Base-by-base conservation (phyloP, 1,140 invertebrate genomes). In the Drosophila teissieri region DNA sequence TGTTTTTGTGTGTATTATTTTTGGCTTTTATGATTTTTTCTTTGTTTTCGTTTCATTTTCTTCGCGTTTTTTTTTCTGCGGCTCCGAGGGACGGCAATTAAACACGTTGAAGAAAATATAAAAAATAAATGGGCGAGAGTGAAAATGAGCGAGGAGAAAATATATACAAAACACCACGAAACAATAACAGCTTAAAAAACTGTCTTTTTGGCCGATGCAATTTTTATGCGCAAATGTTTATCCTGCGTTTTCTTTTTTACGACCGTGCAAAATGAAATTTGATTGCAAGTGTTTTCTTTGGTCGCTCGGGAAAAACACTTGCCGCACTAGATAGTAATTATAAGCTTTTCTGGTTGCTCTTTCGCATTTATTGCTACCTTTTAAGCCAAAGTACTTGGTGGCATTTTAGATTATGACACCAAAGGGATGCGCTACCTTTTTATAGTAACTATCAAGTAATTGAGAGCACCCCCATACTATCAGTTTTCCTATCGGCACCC, bases 71-170 rank as follows among this genome's bases (percentile, higher is more conserved):
- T 53, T 31, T 31, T 10, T 4, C 4, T 54, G 37, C 52, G 61
- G 52, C 40, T 65, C 48, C 46, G 70, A 75, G 73, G 68, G 69
- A 74, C 34, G 46, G 63, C 73, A 69, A 80, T 74, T 69, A 86
- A 85, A 80, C 76, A 57, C 63, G 72, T 67, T 49, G 39, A 31
- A 56, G 44, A 53, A 44, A 67, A 79, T 65, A 52, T 44, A 53
- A 36, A 65, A 36, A 70, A 49, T 45, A 65, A 36, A 75, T 63
- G 72, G 53, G 45, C 45, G 51, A 77, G 73, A 75, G 73, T 65
- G 70, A 39, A 67, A 74, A 76, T 65, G 53, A 49, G 54, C 42
- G 27, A 51, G 17, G 39, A 44, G 67, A 55, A 61, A 61, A 70
- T 40, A 57, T 40, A 57, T 34, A 39, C 34, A 61, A 60, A 48